Base-by-base conservation (phyloP, 2,888 invertebrate genomes). In the Tromatobia lineatoria region DNA sequence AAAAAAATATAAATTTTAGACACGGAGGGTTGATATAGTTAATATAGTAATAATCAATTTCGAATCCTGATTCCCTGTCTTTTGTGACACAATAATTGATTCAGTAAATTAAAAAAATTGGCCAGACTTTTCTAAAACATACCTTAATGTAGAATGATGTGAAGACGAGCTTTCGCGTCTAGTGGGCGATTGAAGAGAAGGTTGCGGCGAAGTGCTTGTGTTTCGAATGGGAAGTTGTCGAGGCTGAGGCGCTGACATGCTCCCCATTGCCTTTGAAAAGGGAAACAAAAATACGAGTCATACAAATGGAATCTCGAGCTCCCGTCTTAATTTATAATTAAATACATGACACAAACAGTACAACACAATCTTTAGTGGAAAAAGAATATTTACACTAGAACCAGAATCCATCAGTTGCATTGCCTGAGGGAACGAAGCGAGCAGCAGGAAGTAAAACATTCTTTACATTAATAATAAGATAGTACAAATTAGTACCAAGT, bases 371-470 rank as follows among this genome's bases (percentile, higher is more conserved):
- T 45, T 54, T 29, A 69, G 29, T 38, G 61, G 79, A 59, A 82
- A 77, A 61, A 52, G 94, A 92, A 96, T 97, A 97, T 96, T 97
- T 97, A 97, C 97, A 96, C 97, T 96, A 95, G 96, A 96, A 96
- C 97, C 97, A 95, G 96, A 96, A 95, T 97, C 97, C 97, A 97
- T 97, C 94, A 97, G 97, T 96, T 97, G 97, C 97, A 97, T 97
- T 95, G 97, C 97, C 97, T 98, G 96, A 95, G 94, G 92, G 90
- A 93, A 91, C 89, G 87, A 89, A 85, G 83, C 50, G 74, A 85
- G 88, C 84, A 88, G 89, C 87, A 78, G 77, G 81, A 89, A 89
- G 77, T 52, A 80, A 57, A 80, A 76, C 54, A 85, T 50, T n/a
- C 70, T 52, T 59, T 15, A 70, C 23, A 75, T 76, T 73, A 54